These are phyloP conservation scores for Diadema setosum DNA, from an alignment of 35 echinoderm and acorn worm species.

Conservation along the genomic window DNA sequence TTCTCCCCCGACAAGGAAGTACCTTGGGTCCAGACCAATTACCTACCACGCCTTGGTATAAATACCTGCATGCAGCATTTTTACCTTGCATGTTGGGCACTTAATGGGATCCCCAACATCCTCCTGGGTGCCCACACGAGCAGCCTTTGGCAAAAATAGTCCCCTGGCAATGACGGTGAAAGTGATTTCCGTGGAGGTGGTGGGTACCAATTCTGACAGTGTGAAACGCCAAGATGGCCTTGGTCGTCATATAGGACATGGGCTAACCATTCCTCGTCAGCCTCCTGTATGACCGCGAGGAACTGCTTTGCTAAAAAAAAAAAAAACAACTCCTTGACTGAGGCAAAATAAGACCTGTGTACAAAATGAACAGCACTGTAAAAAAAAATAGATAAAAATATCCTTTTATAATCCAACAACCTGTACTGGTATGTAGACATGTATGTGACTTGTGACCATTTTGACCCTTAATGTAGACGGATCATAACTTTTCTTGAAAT, in stretches of 20 bases:
- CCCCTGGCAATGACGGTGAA: no score
- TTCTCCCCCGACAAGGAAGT: slow-evolving; percentile 35
- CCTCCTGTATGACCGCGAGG: background rate
- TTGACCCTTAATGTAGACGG: no score
- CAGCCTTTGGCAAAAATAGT: no score
- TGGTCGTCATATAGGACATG: background rate
- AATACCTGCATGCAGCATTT: slow-evolving; percentile 11
- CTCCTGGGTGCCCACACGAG: slow-evolving; percentile 36
- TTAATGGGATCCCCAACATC: slow-evolving; percentile 41
- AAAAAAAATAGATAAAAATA: no score
- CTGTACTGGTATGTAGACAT: no score
- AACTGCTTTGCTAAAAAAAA: slow-evolving; percentile 22
- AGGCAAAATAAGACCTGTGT: no score
- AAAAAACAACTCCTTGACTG: no score
- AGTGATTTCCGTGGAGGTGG: no score
- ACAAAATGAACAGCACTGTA: no score
- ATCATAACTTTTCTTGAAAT: no score
- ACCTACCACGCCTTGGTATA: slow-evolving; percentile 39
- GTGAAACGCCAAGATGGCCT: background rate
- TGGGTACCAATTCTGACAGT: background rate
- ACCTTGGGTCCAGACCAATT: background rate
- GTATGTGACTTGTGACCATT: no score
- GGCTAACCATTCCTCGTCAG: background rate
- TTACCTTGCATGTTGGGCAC: background rate
- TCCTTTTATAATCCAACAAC: no score